Base-by-base conservation (phyloP, 2,797 vertebrate genomes). In the Onychomys leucogaster region DNA sequence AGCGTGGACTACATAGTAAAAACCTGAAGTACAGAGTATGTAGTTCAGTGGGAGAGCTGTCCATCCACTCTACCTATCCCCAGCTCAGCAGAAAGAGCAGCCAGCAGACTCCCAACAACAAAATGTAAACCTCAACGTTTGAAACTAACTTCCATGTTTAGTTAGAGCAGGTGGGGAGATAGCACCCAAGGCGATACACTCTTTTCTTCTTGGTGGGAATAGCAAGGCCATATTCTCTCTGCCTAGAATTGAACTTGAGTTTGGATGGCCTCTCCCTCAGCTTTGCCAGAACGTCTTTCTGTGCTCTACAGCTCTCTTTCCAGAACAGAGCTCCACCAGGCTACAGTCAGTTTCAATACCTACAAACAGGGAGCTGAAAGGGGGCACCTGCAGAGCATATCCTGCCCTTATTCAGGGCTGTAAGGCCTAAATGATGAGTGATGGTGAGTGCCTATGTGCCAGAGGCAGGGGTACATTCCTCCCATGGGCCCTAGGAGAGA, bases 131-230 rank as follows among this genome's bases (percentile, higher is more conserved):
- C 1, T 69, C 61, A 4, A 23, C 16, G 4, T 29, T 9, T 32
- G 17, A 29, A 11, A n/a, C n/a, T 25, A 14, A 23, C 46, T 12
- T 32, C 6, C 55, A 23, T 9, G 32, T 0, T n/a, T n/a, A n/a
- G n/a, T n/a, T n/a, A 13, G n/a, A 17, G 34, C 14, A 1, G 52
- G 21, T 5, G 23, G 37, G 46, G 43, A 32, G 25, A 23, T 0
- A 0, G 1, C 0, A 0, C 3, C n/a, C 5, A 4, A 2, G 37
- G 0, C 23, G 16, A 2, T 6, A 13, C 34, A 12, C 5, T 59
- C 9, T 59, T 85, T 63, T 19, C 7, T 49, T 73, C 43, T 25
- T 23, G 11, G 75, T 52, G 46, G 52, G 85, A 23, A 69, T 9
- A 27, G 43, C 29, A 23, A 73, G 80, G 41, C 17, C 5, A 10